phyloP scores from a whole-genome alignment of 2,113 vertebrate species.

The Hipposideros armiger region DNA sequence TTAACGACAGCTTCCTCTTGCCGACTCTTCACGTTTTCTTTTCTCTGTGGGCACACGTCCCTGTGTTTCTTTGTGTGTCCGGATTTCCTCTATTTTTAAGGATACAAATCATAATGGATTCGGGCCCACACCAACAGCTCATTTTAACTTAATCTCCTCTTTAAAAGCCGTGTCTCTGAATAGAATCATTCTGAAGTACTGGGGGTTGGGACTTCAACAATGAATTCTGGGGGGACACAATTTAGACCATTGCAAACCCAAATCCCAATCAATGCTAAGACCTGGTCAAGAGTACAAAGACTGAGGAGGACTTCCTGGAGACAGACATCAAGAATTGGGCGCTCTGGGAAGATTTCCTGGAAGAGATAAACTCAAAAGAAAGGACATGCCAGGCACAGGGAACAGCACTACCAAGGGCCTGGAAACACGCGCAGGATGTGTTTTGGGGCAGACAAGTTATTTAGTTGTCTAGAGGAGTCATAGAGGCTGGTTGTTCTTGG shows the following conservation, averaged over 20 bases:
- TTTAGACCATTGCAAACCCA: neutral
- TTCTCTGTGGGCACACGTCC: neutral
- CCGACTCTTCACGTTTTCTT: no score
- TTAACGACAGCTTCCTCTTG: neutral
- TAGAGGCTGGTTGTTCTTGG: neutral
- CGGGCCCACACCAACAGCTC: neutral
- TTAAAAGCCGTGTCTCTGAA: neutral
- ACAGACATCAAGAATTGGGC: neutral
- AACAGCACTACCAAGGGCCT: neutral
- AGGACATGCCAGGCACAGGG: neutral
- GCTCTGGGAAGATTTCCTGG: constrained; percentile 15
- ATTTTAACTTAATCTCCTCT: neutral
- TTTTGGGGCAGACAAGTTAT: neutral
- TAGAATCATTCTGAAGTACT: neutral
- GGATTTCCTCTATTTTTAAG: neutral
- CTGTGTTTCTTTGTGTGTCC: neutral
- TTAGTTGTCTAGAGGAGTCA: neutral
- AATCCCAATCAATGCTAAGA: neutral
- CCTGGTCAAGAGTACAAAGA: neutral
- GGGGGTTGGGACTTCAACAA: neutral
- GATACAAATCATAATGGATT: neutral
- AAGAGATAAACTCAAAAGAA: constrained; percentile 30
- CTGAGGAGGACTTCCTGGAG: neutral
- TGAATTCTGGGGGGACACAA: neutral
- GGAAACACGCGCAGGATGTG: neutral